Conservation (phyloP, 2,797 vertebrate species). For the Tarsius wallacei region DNA sequence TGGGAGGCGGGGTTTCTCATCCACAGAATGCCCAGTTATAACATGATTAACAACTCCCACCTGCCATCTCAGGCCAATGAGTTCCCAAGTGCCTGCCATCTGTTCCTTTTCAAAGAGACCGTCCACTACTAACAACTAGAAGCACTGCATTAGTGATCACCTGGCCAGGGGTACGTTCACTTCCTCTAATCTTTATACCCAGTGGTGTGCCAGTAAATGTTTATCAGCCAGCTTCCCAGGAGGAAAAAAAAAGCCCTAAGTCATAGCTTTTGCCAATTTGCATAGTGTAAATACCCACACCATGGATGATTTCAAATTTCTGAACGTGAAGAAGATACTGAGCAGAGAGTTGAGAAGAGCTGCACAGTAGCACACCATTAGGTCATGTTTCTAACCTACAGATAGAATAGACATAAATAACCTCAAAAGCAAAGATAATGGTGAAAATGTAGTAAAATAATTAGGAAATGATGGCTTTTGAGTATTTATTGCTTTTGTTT, state of each 20-base stretch:
- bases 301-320: background rate
- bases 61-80: background rate
- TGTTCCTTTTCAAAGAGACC: background rate
- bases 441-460: background rate
- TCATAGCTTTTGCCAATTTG: conserved; percentile 55
- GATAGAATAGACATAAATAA: background rate
- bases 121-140: background rate
- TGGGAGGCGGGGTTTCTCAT: background rate
- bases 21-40: background rate
- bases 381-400: background rate
- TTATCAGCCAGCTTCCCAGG: background rate
- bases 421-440: background rate
- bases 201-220: background rate
- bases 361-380: background rate
- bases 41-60: background rate
- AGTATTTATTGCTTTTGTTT: background rate
- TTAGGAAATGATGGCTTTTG: background rate
- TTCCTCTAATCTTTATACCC: background rate
- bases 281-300: conserved; percentile 57
- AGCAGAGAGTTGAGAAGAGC: background rate
- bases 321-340: background rate
- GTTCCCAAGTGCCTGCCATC: background rate
- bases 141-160: background rate
- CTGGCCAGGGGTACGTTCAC: background rate
- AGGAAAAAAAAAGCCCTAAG: background rate